Conservation (phyloP, 2,797 vertebrate genomes). For the Leptatherina wallacei region DNA sequence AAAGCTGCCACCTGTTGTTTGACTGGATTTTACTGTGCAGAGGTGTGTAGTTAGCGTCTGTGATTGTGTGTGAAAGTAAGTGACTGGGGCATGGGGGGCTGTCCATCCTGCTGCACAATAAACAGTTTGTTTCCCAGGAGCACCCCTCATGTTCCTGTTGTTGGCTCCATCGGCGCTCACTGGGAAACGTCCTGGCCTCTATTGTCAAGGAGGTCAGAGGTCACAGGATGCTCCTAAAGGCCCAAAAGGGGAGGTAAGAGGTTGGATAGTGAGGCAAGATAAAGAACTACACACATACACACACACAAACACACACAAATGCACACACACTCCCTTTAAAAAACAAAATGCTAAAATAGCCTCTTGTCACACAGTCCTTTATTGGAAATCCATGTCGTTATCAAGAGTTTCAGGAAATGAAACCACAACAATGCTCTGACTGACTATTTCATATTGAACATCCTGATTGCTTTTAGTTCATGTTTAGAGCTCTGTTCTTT, state of each 20-base stretch:
- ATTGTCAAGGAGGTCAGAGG: slow-evolving; percentile 84
- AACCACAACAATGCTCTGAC: slow-evolving; percentile 63
- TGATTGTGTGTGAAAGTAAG: slow-evolving; percentile 69
- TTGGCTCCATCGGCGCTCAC: slow-evolving; percentile 83
- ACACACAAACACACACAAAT: slow-evolving; percentile 28
- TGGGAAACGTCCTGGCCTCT: slow-evolving; percentile 87
- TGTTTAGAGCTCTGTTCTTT: slow-evolving; percentile 51
- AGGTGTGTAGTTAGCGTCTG: slow-evolving; percentile 53
- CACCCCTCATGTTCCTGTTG: slow-evolving; percentile 88
- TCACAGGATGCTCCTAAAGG: slow-evolving; percentile 88
- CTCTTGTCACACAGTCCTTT: slow-evolving; percentile 57
- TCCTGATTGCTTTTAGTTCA: slow-evolving; percentile 65
- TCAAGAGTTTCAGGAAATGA: slow-evolving; percentile 71
- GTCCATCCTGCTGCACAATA: slow-evolving; percentile 87
- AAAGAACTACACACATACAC: slow-evolving; percentile 67
- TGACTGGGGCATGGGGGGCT: slow-evolving; percentile 73
- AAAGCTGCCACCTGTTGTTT: slow-evolving; percentile 61
- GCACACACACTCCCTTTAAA: slow-evolving; percentile 4
- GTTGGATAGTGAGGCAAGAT: slow-evolving; percentile 83
- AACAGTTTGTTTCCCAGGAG: slow-evolving; percentile 90
- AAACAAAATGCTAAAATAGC: slow-evolving; percentile 66
- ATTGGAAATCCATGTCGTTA: slow-evolving; percentile 60
- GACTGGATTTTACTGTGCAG: slow-evolving; percentile 47
- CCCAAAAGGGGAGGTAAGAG: slow-evolving; percentile 84
- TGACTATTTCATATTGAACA: slow-evolving; percentile 70